Evolutionary conservation across 1,140 invertebrate genomes (phyloP).

Genomic region (Daktulosphaira vitifoliae): DNA sequence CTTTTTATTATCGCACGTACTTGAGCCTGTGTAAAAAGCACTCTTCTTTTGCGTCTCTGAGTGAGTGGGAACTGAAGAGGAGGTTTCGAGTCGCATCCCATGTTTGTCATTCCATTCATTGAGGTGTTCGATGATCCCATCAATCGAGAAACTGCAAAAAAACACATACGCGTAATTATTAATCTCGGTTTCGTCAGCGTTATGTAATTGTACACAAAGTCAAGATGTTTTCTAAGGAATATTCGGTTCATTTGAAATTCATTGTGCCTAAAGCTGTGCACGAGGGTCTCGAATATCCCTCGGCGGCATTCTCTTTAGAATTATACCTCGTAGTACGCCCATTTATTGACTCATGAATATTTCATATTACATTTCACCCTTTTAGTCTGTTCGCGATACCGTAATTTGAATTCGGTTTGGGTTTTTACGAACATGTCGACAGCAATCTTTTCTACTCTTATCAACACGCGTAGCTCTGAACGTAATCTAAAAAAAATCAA

Average conservation of each 20-base stretch:
- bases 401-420: no score
- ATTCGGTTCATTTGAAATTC: constrained; percentile 19
- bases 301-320: constrained; percentile 4
- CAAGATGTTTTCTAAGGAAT: constrained; percentile 15
- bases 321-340: constrained; percentile 18
- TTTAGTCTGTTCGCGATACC: no score
- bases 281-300: constrained; percentile 7
- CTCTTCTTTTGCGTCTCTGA: constrained; percentile 84
- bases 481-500: no score
- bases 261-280: neutral
- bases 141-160: constrained; percentile 70
- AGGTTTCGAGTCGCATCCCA: constrained; percentile 65
- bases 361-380: constrained; percentile 4
- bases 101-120: constrained; percentile 70
- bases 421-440: no score
- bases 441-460: no score
- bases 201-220: no score
- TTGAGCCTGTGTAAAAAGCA: constrained; percentile 97
- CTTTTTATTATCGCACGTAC: constrained; percentile 48
- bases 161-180: neutral
- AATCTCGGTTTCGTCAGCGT: no score
- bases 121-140: constrained; percentile 69
- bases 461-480: no score
- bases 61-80: constrained; percentile 86
- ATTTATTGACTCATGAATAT: constrained; percentile 32